These are phyloP conservation scores for Triplophysa yarkandensis DNA, from an alignment of 2,797 vertebrate genomes.

Conservation along the genomic window DNA sequence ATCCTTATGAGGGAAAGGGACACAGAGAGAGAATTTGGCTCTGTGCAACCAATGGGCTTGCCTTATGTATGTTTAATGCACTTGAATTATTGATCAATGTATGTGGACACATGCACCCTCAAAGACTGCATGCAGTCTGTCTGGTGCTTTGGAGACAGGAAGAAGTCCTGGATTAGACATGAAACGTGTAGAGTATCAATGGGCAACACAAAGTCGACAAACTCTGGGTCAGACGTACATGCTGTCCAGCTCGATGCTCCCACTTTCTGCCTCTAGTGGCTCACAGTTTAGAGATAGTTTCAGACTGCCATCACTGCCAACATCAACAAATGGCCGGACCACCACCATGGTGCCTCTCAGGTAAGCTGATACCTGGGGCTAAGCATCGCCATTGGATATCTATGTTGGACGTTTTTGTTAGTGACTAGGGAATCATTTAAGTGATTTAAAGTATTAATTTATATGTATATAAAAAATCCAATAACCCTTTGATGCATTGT, in stretches of 20 bases:
- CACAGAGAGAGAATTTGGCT: conserved; percentile 49
- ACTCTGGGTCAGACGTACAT: conserved; percentile 55
- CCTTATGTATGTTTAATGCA: conserved; percentile 73
- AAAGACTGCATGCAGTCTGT: conserved; percentile 29
- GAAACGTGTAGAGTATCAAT: conserved; percentile 50
- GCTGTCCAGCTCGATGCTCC: conserved; percentile 55
- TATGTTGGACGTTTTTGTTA: not conserved
- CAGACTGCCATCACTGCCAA: conserved; percentile 67
- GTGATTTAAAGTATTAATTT: no score
- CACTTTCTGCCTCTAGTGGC: conserved; percentile 38
- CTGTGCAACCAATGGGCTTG: conserved; percentile 63
- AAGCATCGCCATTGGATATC: not conserved
- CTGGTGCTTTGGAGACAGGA: conserved; percentile 32
- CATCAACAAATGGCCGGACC: conserved; percentile 53
- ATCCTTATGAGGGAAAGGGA: conserved; percentile 55
- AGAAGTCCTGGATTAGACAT: conserved; percentile 64
- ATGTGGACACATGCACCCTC: conserved; percentile 57
- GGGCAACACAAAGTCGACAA: conserved; percentile 48
- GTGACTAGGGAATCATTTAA: not conserved
- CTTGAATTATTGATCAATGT: conserved; percentile 72
- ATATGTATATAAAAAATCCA: no score
- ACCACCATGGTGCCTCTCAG: conserved; percentile 63
- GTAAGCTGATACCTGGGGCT: conserved; percentile 57
- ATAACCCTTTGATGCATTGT: no score
- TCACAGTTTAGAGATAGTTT: conserved; percentile 52